These are phyloP conservation scores for Microctenopoma steveboyesi DNA, from an alignment of 2,797 vertebrate genomes.

Conservation along the genomic window DNA sequence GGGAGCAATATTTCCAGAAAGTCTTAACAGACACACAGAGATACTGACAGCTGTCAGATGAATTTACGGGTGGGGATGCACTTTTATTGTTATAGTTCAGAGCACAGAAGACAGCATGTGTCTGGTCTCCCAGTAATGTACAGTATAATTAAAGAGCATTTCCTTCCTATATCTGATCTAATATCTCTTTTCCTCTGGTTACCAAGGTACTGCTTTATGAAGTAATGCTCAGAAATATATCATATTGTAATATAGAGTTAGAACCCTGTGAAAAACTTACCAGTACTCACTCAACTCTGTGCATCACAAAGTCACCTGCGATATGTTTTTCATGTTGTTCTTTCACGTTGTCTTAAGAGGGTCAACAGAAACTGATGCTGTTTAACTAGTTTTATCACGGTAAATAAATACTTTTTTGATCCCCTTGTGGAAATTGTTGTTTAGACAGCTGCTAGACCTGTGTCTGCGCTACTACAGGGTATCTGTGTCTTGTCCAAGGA, in stretches of 20 bases:
- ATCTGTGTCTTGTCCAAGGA: no score
- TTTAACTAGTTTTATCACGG: no score
- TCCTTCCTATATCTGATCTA: neutral
- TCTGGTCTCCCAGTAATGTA: neutral
- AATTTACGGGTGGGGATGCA: conserved; percentile 14
- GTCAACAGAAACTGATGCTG: no score
- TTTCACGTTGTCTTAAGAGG: neutral
- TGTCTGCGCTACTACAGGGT: no score
- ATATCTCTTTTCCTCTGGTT: neutral
- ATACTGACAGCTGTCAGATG: conserved; percentile 43
- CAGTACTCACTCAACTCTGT: neutral
- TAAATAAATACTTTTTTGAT: no score
- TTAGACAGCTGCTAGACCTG: no score
- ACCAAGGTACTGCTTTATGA: neutral
- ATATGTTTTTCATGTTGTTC: neutral
- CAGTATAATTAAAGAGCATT: neutral
- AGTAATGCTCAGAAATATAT: neutral
- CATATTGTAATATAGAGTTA: neutral
- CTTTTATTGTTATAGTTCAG: conserved; percentile 15
- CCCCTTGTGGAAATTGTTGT: no score
- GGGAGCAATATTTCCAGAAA: conserved; percentile 21
- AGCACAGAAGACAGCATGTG: neutral
- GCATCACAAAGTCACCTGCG: no score
- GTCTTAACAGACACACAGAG: conserved; percentile 20
- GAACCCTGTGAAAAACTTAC: neutral